Evolutionary conservation across 2,113 vertebrate genomes (phyloP).

Genomic region (Plecotus auritus): DNA sequence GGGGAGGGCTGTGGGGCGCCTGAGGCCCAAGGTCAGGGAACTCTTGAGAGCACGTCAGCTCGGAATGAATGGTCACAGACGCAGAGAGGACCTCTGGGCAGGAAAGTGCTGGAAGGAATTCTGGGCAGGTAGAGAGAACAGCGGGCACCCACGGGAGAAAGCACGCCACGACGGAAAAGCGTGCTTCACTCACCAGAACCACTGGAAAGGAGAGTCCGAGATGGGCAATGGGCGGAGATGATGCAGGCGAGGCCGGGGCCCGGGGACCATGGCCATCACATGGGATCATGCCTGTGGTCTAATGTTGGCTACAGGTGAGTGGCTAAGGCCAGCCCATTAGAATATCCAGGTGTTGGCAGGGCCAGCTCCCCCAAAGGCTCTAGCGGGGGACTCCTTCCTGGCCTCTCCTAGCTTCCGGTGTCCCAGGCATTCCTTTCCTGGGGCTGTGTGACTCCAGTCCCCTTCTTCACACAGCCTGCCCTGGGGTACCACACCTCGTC

Average conservation of each 20-base stretch:
- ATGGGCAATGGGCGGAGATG: rapidly evolving
- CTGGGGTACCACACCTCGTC: neutral
- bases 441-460: neutral
- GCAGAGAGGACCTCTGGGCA: neutral
- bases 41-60: too few species aligned
- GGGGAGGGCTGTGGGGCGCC: neutral
- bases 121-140: neutral
- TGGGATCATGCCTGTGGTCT: neutral
- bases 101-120: neutral
- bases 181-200: rapidly evolving
- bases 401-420: neutral
- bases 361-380: neutral
- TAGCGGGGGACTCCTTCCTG: too few species aligned
- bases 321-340: neutral
- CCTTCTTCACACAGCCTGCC: neutral
- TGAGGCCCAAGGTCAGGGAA: neutral
- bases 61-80: neutral
- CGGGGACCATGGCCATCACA: neutral
- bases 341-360: neutral
- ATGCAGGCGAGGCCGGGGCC: rapidly evolving
- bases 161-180: rapidly evolving
- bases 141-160: too few species aligned
- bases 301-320: neutral
- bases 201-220: rapidly evolving
- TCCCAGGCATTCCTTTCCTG: neutral